phyloP scores from a whole-genome alignment of 2,113 vertebrate genomes.

The Dipodomys merriami region DNA sequence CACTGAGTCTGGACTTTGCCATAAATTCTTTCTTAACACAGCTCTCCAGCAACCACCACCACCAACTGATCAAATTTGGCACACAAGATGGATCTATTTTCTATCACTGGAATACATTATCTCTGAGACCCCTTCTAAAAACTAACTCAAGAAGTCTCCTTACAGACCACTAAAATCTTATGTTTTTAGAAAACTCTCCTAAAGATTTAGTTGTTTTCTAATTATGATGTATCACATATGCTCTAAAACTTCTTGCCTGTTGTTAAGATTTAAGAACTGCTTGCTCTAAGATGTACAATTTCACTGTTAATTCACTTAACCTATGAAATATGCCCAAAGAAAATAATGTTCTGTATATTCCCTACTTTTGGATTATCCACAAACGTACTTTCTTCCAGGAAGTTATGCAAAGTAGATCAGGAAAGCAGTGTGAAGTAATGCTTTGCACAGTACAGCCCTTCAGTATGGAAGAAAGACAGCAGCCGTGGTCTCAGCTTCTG shows the following conservation, averaged over 20 bases:
- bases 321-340: conserved; percentile 49
- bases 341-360: conserved; percentile 59
- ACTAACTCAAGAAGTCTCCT: conserved; percentile 60
- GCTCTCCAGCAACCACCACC: conserved; percentile 64
- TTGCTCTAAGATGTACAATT: not conserved
- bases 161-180: conserved; percentile 41
- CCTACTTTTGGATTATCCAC: conserved; percentile 63
- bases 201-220: conserved; percentile 59
- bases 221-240: conserved; percentile 32
- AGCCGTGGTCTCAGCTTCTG: conserved; percentile 71
- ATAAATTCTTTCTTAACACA: conserved; percentile 73
- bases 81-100: conserved; percentile 72
- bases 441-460: conserved; percentile 62
- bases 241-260: conserved; percentile 50
- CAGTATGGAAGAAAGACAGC: conserved; percentile 70
- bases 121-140: conserved; percentile 56
- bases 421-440: conserved; percentile 67
- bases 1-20: conserved; percentile 67
- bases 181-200: conserved; percentile 7
- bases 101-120: conserved; percentile 66
- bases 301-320: conserved; percentile 49
- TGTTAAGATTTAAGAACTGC: conserved; percentile 25
- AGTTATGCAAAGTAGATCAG: conserved; percentile 71
- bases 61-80: conserved; percentile 79
- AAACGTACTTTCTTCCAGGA: conserved; percentile 65